phyloP scores from a whole-genome alignment of 2,113 vertebrate species.

The Abramis brama region DNA sequence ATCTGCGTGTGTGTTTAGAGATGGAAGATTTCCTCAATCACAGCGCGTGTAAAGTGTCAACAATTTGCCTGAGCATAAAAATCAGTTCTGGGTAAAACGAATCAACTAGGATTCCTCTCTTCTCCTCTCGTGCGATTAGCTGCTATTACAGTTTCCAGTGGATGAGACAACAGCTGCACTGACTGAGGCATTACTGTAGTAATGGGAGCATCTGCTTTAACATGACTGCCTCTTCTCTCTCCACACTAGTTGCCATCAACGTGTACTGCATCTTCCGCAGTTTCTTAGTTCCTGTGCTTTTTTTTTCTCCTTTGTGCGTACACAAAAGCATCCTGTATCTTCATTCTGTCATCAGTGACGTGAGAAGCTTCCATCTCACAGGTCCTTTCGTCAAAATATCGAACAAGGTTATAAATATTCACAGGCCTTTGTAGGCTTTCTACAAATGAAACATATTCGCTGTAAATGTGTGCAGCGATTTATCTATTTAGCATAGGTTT shows the following conservation, averaged over 20 bases:
- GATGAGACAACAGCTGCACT: slow-evolving; percentile 6
- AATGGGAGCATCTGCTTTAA: slow-evolving; percentile 15
- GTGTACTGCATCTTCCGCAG: not conserved
- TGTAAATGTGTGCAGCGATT: not conserved
- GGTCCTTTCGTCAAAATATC: slow-evolving; percentile 7
- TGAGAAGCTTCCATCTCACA: slow-evolving; percentile 4
- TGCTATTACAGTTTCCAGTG: slow-evolving; percentile 24
- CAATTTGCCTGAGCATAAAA: slow-evolving; percentile 8
- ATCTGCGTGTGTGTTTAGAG: slow-evolving; percentile 26
- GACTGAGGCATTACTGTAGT: slow-evolving; percentile 13
- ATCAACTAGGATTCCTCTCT: slow-evolving; percentile 3
- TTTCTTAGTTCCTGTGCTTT: not conserved
- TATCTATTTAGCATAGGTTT: slow-evolving; percentile 13
- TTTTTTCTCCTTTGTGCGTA: not conserved
- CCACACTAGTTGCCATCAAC: not conserved
- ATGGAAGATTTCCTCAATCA: slow-evolving; percentile 41
- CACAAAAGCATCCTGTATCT: slow-evolving; percentile 7
- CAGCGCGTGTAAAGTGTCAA: slow-evolving; percentile 14
- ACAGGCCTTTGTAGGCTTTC: slow-evolving; percentile 13
- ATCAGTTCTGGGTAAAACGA: not conserved
- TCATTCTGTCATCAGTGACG: slow-evolving; percentile 11
- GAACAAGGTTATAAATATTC: slow-evolving; percentile 17
- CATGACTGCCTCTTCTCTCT: not conserved
- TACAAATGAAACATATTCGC: not conserved
- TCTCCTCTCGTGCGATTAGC: slow-evolving; percentile 8